A percentile compares a stretch with the other conserved stretches of the same genome.
Conservation (phyloP, 2,888 invertebrate species). For the Arctia plantaginis region DNA sequence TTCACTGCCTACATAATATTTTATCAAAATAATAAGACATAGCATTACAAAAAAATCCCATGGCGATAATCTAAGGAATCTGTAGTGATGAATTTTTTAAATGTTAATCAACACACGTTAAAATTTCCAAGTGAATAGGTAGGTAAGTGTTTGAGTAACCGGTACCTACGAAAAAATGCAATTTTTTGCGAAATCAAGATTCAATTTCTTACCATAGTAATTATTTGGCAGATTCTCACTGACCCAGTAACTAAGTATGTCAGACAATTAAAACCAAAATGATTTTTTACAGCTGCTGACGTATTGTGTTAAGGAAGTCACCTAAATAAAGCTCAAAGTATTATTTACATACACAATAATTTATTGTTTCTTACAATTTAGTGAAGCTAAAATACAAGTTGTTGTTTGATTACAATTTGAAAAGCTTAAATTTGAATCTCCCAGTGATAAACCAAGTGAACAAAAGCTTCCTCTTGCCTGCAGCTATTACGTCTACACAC, state of each 20-base stretch:
- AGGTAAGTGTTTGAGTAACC: conserved; percentile 8
- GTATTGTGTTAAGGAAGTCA: conserved; percentile 64
- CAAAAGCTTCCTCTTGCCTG: conserved; percentile 75
- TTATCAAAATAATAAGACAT: background rate
- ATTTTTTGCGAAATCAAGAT: conserved; percentile 35
- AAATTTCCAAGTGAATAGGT: background rate
- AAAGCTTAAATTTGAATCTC: conserved; percentile 82
- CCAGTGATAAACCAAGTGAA: conserved; percentile 80
- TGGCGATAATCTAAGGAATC: background rate
- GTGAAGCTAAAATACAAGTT: conserved; percentile 86
- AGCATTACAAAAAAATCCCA: background rate
- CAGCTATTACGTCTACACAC: conserved; percentile 78
- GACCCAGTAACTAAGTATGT: conserved; percentile 55
- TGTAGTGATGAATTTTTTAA: no score
- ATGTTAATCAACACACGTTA: background rate
- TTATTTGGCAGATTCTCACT: conserved; percentile 55
- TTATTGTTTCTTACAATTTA: conserved; percentile 87
- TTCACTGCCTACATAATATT: conserved; percentile 6
- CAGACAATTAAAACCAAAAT: conserved; percentile 51
- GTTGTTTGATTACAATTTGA: conserved; percentile 84
- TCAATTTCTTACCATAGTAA: conserved; percentile 34
- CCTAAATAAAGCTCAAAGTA: conserved; percentile 83
- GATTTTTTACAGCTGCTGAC: conserved; percentile 61
- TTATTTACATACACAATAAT: conserved; percentile 87
- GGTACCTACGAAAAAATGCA: conserved; percentile 17